Base-by-base conservation (phyloP, 2,113 vertebrate genomes). In the Arvicanthis niloticus region DNA sequence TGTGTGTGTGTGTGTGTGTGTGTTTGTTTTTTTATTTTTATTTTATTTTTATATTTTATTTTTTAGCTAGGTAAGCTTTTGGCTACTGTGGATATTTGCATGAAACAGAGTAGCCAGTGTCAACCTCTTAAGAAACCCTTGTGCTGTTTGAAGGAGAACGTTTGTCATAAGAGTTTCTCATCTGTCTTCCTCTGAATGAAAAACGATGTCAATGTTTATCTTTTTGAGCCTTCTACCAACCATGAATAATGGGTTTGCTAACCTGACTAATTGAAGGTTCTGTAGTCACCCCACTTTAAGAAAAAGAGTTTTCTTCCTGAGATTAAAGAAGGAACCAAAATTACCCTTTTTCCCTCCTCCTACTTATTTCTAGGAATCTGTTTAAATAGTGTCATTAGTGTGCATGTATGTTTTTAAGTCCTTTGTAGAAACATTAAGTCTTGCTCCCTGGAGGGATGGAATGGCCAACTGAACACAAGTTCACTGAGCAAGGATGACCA, bases 351-450 rank as follows among this genome's bases (percentile, higher is more conserved):
- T 29, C 8, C 13, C 21, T 4, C 51, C 19, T 87, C 58, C 19
- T 84, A 12, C 5, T 60, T 93, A 73, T 94, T 95, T 94, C 51
- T 81, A 72, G 17, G 24, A 94, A 88, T 96, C 81, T 95, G 26
- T 94, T 94, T 58, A 95, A 97, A 85, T 85, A 45, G 85, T 95
- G 68, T 91, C 82, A 94, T 68, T 48, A 68, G 31, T 34, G 86
- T 88, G 58, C 87, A 19, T 73, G 56, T n/a, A 4, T 85, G 16
- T 85, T 70, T 40, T 81, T 65, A 19, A 11, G 5, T 7, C 6
- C 21, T 80, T 85, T 48, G 16, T 45, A 72, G 10, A 88, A 91
- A 60, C 48, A 51, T 86, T 67, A 95, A 68, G 53, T 78, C 65
- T 88, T 93, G 84, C 72, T 77, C 51, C 60, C 81, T 5, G 93